Evolutionary conservation across 2,797 vertebrate genomes (phyloP).

Genomic region (Gorsachius magnificus): DNA sequence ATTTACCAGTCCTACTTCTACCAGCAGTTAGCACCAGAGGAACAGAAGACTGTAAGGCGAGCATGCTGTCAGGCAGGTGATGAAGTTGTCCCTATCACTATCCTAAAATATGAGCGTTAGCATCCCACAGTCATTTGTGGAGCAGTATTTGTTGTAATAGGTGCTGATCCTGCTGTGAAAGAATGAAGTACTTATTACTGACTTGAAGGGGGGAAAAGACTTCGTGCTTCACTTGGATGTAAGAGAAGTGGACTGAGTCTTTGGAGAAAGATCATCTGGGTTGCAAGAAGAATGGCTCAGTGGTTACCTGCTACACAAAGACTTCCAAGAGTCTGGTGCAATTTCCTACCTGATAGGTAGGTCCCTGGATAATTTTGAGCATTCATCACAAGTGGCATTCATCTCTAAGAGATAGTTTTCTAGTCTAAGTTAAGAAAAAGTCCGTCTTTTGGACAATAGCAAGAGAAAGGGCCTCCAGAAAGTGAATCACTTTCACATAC

Average conservation of each 20-base stretch:
- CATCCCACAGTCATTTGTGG: not conserved
- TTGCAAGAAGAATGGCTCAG: not conserved
- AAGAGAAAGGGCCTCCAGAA: not conserved
- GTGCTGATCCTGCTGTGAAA: not conserved
- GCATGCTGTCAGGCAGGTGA: not conserved
- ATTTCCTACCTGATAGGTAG: not conserved
- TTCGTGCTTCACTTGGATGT: not conserved
- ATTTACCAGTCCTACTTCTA: not conserved
- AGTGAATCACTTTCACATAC: not conserved
- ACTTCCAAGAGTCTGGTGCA: not conserved
- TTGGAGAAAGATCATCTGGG: not conserved
- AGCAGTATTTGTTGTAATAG: not conserved
- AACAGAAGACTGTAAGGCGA: not conserved
- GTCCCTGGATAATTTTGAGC: not conserved
- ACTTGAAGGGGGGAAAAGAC: not conserved
- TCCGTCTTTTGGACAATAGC: not conserved
- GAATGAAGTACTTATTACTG: not conserved
- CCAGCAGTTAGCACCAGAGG: not conserved
- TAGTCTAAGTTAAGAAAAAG: not conserved
- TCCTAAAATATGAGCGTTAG: not conserved
- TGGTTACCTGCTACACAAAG: not conserved
- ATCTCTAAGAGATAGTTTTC: not conserved
- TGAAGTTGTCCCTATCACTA: not conserved
- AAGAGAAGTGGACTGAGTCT: not conserved
- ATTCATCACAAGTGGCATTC: not conserved